Conservation (phyloP, 2,113 vertebrate genomes). For the Collichthys lucidus region DNA sequence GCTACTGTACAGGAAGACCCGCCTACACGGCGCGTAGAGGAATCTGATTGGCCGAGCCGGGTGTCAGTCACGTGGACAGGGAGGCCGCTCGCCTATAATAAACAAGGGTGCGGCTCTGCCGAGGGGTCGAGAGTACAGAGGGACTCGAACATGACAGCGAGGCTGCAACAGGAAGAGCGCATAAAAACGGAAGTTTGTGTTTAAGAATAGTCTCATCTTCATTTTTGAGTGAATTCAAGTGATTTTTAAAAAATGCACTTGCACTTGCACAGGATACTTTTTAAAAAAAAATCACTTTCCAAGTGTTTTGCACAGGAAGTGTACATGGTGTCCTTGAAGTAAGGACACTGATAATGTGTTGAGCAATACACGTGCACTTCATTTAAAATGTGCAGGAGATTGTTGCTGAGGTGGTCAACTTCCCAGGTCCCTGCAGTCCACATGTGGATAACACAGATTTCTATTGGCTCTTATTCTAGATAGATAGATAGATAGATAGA, state of each 20-base stretch:
- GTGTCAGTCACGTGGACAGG: slow-evolving; percentile 9
- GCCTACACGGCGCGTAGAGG: slow-evolving; percentile 1
- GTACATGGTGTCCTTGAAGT: slow-evolving; percentile 19
- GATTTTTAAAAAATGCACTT: background rate
- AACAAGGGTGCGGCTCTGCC: slow-evolving; percentile 56
- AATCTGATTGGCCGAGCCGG: slow-evolving; percentile 53
- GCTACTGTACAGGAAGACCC: slow-evolving; percentile 60
- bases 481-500: too few relatives aligned
- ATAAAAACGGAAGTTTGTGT: background rate
- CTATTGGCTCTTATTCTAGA: too few relatives aligned
- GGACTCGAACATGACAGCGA: background rate
- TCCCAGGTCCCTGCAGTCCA: too few relatives aligned
- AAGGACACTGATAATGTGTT: background rate
- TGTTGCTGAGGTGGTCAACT: too few relatives aligned
- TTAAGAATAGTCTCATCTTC: background rate
- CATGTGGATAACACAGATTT: too few relatives aligned
- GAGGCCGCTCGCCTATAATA: slow-evolving; percentile 23
- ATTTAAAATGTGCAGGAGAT: background rate
- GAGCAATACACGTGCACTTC: background rate
- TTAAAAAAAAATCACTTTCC: background rate
- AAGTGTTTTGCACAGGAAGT: background rate
- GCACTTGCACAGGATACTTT: background rate
- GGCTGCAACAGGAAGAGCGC: background rate
- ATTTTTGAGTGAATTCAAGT: background rate
- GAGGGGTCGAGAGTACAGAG: slow-evolving; percentile 29